Evolutionary conservation across 2,113 vertebrate species (phyloP).

Genomic region (Bubalus kerabau): DNA sequence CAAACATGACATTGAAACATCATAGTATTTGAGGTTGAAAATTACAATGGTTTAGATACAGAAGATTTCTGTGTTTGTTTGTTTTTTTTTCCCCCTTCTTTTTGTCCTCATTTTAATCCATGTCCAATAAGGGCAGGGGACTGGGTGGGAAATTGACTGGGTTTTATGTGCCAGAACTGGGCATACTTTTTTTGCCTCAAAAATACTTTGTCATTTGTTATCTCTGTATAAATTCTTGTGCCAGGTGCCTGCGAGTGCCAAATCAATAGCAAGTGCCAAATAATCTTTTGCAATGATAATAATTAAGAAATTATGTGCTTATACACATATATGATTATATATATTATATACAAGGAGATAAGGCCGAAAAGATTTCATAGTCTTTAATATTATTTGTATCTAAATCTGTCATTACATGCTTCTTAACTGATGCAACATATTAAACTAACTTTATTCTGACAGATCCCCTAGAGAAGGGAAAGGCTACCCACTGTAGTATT

Average conservation of each 20-base stretch:
- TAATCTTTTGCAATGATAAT: constrained; percentile 67
- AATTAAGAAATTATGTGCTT: constrained; percentile 62
- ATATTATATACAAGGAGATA: constrained; percentile 60
- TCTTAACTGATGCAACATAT: not conserved
- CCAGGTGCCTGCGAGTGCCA: constrained; percentile 57
- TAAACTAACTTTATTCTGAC: constrained; percentile 42
- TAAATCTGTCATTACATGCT: constrained; percentile 28
- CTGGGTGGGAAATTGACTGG: not conserved
- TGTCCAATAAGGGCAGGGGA: not conserved
- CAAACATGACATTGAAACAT: not conserved
- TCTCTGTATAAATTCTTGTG: not conserved
- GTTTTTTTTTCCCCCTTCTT: not conserved
- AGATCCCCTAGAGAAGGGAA: not conserved
- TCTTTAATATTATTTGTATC: constrained; percentile 8
- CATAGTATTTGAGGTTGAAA: not conserved
- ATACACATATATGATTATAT: constrained; percentile 23
- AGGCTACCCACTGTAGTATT: not conserved
- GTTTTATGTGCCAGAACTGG: constrained; percentile 34
- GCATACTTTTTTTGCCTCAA: constrained; percentile 21
- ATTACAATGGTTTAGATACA: not conserved
- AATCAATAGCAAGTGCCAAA: constrained; percentile 52
- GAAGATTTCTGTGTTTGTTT: not conserved
- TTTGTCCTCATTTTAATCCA: not conserved
- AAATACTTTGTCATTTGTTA: constrained; percentile 61
- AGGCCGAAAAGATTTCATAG: constrained; percentile 10